Base-by-base conservation (phyloP, 2,888 invertebrate genomes). In the Drosophila suboccidentalis region DNA sequence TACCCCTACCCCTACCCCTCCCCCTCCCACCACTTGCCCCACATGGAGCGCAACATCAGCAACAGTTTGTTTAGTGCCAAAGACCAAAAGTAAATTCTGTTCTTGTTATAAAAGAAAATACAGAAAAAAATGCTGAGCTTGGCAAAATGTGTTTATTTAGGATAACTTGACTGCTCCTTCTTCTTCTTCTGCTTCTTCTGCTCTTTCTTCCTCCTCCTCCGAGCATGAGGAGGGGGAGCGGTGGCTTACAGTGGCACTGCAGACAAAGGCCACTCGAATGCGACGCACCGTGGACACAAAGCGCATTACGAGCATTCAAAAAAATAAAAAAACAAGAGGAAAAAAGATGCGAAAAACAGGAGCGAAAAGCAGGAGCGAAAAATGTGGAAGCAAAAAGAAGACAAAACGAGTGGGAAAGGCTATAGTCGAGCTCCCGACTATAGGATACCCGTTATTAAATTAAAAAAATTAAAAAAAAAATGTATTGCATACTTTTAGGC, bases 71-170 rank as follows among this genome's bases (percentile, higher is more conserved):
- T 63, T 69, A 75, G 67, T 71, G 66, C 80, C 75, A 79, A 82
- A 78, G 79, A 73, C 72, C 73, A 75, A 75, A 78, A 84, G 82
- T 79, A 81, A 81, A 80, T 81, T 81, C 70, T 58, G 26, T 39
- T 57, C 15, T 38, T 58, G 55, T 44, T 43, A 29, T 41, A 38
- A 38, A 13, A 38, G n/a, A 38, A 38, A n/a, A 38, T 19, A 29
- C 26, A 43, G 26, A 15, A 55, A 36, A 15, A 47, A 58, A 51
- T 78, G 85, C 86, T 72, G 69, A 74, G 77, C 72, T 71, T 66
- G 82, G 64, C 26, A 85, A 86, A 85, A 88, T 86, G 88, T 85
- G 88, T 85, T 85, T 85, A 85, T 85, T 85, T 85, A 85, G 84
- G 84, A 85, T 85, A 88, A 85, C 88, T 88, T 78, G 80, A 76